Evolutionary conservation across 1,140 invertebrate genomes (phyloP), one percentile per base, ranked within the genome.

Genomic region (Scaptomyza hsui): DNA sequence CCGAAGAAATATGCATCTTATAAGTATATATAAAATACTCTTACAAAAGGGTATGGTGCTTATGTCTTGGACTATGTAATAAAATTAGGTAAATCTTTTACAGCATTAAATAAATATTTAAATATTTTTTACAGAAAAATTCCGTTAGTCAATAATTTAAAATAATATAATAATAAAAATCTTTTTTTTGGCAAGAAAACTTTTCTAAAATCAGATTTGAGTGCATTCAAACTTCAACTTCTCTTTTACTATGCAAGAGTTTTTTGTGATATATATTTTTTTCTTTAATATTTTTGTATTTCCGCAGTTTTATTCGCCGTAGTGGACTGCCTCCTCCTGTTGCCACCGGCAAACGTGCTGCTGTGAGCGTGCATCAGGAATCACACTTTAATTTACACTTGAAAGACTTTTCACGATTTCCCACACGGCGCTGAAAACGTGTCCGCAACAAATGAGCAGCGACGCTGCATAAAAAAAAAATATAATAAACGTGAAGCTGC

Each of bases 401-500:
- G 72, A 78, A 63, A 75, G 72, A 71, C 16, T 78, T 72, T 65
- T 68, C 71, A 77, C 65, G 65, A 51, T 49, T 75, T 77, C 60
- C 39, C 71, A 69, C 65, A 73, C 65, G 44, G 56, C 49, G 73
- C 39, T 44, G 52, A 49, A 78, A 86, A 86, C 82, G 82, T 86
- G 82, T 82, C 78, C 82, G 78, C 82, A 86, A 88, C 82, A 86
- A 88, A 86, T 88, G 82, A 86, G 82, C 82, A 86, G 67, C 67
- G 67, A 52, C 55, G 65, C 16, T 35, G 63, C 67, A 72, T 70
- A 78, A 86, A 86, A 81, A 86, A 78, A 41, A 26, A 57, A 56
- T 21, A 21, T 21, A 26, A 26, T 4, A 26, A 29, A 29, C 26
- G 6, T 29, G 6, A 29, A 6, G 53, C 39, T 26, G 53, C 63